Base-by-base conservation (phyloP, 2,797 vertebrate species). In the Melanotaenia boesemani region DNA sequence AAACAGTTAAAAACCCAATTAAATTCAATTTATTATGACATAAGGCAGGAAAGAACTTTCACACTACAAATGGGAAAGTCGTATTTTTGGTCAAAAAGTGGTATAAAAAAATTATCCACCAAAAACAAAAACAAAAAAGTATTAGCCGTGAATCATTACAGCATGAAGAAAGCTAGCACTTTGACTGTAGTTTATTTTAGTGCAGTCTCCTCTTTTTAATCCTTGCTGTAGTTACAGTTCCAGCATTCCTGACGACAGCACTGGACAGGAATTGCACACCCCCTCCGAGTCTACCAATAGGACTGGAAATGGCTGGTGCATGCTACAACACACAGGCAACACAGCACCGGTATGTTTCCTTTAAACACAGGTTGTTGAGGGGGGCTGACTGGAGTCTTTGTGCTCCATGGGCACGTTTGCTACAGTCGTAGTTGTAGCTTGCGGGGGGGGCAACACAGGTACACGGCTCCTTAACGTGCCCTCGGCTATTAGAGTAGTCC, bases 381-480 rank as follows among this genome's bases (percentile, higher is more conserved):
- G 59, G 32, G 57, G 71, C 18, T 66, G 66, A 79, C 54, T 72
- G 67, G 66, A 60, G 68, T 64, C 68, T 76, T 79, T 80, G 74
- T 79, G 70, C 56, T 73, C 66, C 6, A 2, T 67, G 34, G 77
- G 70, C 79, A 20, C 28, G 76, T 74, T 70, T 37, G 58, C 70
- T 70, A 15, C 41, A 61, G 64, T 60, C 36, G 66, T 79, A 56
- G 64, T 73, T 50, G 58, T 50, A 30, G 72, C 62, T 65, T 30
- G 30, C 30, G 5, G 15, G 16, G 63, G 59, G 72, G 59, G 72
- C 80, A 73, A 64, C 65, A n/a, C 73, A 83, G 89, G 78, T 83
- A 86, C 87, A 82, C 68, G 50, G 36, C 48, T 85, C 91, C 88
- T 87, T 12, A 34, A 86, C 88, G 80, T 70, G 90, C 83, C 80